These are phyloP conservation scores for Blomia tropicalis DNA, from an alignment of 2,888 invertebrate species.

Conservation along the genomic window DNA sequence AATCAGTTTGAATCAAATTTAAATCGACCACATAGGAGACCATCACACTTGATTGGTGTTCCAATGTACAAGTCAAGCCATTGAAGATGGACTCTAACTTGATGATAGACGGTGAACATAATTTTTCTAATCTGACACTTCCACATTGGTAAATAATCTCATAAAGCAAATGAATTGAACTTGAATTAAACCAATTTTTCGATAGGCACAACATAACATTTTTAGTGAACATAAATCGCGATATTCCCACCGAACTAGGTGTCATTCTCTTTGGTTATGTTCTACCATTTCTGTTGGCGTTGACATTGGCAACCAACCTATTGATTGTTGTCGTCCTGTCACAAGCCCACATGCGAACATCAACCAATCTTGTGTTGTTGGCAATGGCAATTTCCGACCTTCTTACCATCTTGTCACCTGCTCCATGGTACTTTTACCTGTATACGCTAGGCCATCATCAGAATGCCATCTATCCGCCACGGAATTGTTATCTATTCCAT, in stretches of 20 bases:
- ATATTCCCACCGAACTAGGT: conserved; percentile 46
- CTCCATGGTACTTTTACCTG: conserved; percentile 80
- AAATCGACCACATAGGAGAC: too few species aligned
- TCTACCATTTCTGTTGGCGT: conserved; percentile 64
- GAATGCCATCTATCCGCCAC: conserved; percentile 54
- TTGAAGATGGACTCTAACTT: too few species aligned
- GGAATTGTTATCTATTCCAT: conserved; percentile 59
- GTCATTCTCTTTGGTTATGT: conserved; percentile 58
- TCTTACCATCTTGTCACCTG: conserved; percentile 74
- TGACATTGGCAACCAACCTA: conserved; percentile 77
- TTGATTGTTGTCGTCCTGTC: conserved; percentile 75
- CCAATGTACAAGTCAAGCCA: too few species aligned
- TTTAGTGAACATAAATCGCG: conserved; percentile 32
- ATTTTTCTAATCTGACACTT: too few species aligned
- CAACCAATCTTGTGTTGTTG: conserved; percentile 77
- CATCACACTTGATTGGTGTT: too few species aligned
- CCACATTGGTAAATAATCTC: too few species aligned
- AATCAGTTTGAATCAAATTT: too few species aligned
- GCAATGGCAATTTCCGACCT: conserved; percentile 92
- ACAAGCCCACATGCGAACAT: conserved; percentile 74
- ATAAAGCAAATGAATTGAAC: too few species aligned
- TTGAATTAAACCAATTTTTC: neutral
- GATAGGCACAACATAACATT: conserved; percentile 17
- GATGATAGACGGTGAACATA: too few species aligned
- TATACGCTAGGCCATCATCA: conserved; percentile 68